Conservation (phyloP, 1,140 invertebrate genomes). For the Triops longicaudatus region DNA sequence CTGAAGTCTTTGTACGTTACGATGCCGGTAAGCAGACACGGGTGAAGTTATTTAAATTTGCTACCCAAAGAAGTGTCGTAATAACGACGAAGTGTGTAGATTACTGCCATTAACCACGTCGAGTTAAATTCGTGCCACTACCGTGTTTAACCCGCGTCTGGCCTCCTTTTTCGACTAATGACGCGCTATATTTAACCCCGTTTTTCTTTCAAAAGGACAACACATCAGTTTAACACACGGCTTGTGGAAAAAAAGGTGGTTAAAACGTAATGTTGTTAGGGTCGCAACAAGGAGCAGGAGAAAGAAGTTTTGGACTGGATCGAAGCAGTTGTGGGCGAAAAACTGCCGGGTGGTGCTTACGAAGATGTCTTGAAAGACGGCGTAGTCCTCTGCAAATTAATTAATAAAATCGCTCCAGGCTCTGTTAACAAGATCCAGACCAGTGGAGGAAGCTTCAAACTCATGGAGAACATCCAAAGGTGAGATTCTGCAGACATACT, state of each 20-base stretch:
- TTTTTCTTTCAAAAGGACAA: background rate
- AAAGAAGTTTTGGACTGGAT: constrained; percentile 86
- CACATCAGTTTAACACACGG: no score
- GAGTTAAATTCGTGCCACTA: background rate
- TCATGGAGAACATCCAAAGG: constrained; percentile 97
- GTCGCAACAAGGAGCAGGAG: constrained; percentile 85
- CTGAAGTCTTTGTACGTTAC: no score
- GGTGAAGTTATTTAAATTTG: background rate
- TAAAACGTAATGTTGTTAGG: constrained; percentile 42
- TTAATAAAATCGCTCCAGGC: constrained; percentile 89
- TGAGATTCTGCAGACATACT: constrained; percentile 32
- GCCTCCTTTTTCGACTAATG: background rate
- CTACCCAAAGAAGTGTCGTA: background rate
- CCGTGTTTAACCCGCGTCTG: background rate
- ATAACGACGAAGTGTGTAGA: no score
- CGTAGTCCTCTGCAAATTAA: constrained; percentile 82
- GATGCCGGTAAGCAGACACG: background rate
- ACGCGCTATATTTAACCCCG: background rate
- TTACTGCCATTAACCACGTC: background rate
- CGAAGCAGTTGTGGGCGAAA: constrained; percentile 73
- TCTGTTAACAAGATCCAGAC: constrained; percentile 93
- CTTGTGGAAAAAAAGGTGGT: background rate
- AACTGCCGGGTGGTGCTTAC: constrained; percentile 68
- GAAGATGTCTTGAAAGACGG: constrained; percentile 91
- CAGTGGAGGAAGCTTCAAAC: constrained; percentile 91